phyloP scores from a whole-genome alignment of 2,797 vertebrate genomes.

The Champsocephalus esox region DNA sequence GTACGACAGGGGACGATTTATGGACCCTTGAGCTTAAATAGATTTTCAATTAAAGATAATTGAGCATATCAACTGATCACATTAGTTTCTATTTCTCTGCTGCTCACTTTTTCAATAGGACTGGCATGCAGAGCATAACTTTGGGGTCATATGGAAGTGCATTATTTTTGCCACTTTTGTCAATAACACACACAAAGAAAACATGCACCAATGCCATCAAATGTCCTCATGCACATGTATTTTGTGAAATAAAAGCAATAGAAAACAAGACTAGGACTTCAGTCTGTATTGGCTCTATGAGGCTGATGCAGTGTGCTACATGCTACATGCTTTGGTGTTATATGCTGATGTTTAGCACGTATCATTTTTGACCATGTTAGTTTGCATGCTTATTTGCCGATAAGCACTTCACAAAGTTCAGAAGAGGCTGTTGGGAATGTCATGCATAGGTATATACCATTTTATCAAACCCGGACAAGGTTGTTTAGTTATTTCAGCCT shows the following conservation, averaged over 20 bases:
- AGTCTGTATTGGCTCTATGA: not conserved
- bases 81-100: slow-evolving; percentile 2
- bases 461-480: no score
- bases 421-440: not conserved
- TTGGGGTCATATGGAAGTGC: not conserved
- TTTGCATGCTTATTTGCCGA: not conserved
- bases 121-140: not conserved
- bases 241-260: no score
- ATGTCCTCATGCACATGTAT: not conserved
- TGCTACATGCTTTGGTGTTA: not conserved
- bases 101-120: not conserved
- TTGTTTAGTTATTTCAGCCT: not conserved
- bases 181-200: not conserved
- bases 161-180: not conserved
- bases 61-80: not conserved
- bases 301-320: no score
- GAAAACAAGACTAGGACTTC: not conserved
- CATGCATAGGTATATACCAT: not conserved
- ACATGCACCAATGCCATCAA: no score
- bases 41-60: slow-evolving; percentile 7
- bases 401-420: not conserved
- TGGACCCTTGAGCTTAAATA: not conserved
- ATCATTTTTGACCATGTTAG: not conserved
- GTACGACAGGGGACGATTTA: not conserved
- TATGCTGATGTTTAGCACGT: not conserved